Conservation (phyloP, 1,140 invertebrate genomes). For the Frieseomelitta varia region DNA sequence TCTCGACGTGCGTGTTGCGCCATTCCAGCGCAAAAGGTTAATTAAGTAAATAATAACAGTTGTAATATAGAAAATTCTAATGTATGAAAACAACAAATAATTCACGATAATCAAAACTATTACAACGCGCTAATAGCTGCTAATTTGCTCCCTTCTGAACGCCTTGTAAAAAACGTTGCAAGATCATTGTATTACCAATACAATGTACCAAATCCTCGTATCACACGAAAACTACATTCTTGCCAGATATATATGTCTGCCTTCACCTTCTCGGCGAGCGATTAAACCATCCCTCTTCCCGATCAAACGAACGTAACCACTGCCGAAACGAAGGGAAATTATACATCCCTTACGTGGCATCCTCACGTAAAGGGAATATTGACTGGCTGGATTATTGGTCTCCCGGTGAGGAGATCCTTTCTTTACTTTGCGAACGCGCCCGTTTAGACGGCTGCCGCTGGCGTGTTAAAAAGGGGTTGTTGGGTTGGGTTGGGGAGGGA, state of each 20-base stretch:
- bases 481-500: no score
- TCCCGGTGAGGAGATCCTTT: slow-evolving; percentile 12
- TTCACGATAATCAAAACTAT: background rate
- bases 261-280: background rate
- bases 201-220: background rate
- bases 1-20: no score
- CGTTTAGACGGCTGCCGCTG: background rate
- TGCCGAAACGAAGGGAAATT: slow-evolving; percentile 16
- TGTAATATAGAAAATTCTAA: no score
- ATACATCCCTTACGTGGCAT: slow-evolving; percentile 1
- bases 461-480: background rate
- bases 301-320: background rate
- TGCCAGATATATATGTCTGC: no score
- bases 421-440: slow-evolving; percentile 2
- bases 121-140: no score
- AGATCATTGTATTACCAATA: background rate
- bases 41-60: no score
- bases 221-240: no score
- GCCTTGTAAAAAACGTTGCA: no score
- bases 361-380: slow-evolving; percentile 36
- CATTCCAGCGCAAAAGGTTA: no score
- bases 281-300: background rate
- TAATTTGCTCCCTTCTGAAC: no score
- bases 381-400: slow-evolving; percentile 35
- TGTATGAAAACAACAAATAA: no score